phyloP scores from a whole-genome alignment of 2,113 vertebrate species.

The Pithys albifrons region DNA sequence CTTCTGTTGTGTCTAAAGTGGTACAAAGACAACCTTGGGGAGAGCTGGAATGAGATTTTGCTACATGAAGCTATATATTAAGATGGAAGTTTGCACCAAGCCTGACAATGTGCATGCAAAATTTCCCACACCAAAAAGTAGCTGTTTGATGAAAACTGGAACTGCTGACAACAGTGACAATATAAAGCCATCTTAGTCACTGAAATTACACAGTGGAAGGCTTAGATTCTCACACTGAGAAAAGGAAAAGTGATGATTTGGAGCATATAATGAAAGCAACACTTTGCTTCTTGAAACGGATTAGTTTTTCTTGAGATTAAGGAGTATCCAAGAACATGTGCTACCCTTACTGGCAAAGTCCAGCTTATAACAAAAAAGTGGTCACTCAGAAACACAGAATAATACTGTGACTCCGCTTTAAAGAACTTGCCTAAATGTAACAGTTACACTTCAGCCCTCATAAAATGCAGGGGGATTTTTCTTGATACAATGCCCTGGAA shows the following conservation, averaged over 20 bases:
- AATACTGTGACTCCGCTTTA: neutral
- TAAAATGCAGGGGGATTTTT: neutral
- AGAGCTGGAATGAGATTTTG: neutral
- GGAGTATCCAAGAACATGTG: neutral
- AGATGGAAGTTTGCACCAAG: neutral
- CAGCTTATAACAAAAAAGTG: neutral
- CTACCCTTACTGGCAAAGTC: neutral
- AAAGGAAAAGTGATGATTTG: neutral
- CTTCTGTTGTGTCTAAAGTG: too few species aligned
- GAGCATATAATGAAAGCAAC: neutral
- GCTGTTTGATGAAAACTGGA: neutral
- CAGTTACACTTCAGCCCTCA: neutral
- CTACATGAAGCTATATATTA: neutral
- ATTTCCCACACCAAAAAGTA: neutral
- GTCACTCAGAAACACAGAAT: neutral
- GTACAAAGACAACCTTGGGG: neutral
- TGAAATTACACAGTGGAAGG: constrained; percentile 16
- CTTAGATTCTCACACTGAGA: neutral
- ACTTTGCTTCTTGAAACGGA: neutral
- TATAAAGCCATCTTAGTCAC: constrained; percentile 1
- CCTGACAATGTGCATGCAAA: neutral
- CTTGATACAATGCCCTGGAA: neutral
- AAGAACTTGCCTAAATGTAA: neutral
- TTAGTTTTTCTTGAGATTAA: neutral
- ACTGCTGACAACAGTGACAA: constrained; percentile 39